phyloP scores from a whole-genome alignment of 2,113 vertebrate species.

The Malurus cyaneus region DNA sequence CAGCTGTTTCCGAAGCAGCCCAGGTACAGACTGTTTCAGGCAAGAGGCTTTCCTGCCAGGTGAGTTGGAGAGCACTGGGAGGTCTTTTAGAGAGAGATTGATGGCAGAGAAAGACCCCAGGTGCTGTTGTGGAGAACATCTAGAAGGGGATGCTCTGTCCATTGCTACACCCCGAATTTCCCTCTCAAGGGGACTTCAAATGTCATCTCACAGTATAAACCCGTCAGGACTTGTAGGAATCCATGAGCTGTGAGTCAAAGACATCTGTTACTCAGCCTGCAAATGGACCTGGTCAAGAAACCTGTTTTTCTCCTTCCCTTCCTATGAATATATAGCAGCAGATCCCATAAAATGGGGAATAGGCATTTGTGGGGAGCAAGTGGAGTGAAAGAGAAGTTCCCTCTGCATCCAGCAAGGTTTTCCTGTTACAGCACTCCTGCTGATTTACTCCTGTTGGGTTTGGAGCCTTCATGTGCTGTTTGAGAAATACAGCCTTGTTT shows the following conservation, averaged over 20 bases:
- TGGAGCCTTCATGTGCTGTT: background rate
- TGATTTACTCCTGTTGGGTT: background rate
- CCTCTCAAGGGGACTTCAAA: background rate
- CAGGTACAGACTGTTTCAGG: background rate
- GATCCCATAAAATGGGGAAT: background rate
- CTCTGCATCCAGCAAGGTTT: background rate
- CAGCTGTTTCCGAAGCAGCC: background rate
- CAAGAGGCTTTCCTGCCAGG: background rate
- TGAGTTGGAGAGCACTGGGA: background rate
- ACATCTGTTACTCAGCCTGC: background rate
- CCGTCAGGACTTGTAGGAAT: background rate
- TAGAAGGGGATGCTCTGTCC: background rate
- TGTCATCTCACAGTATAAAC: background rate
- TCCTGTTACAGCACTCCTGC: background rate
- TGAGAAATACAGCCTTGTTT: background rate
- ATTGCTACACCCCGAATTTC: background rate
- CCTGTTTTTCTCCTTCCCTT: background rate
- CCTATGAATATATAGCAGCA: background rate
- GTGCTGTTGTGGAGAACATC: background rate
- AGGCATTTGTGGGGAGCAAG: background rate
- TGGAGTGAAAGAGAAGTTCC: background rate
- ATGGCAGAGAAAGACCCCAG: background rate
- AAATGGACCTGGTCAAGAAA: background rate
- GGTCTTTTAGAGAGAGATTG: background rate
- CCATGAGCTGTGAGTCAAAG: background rate